These are phyloP conservation scores for Neogobius melanostomus DNA, from an alignment of 2,113 vertebrate species.

Conservation along the genomic window DNA sequence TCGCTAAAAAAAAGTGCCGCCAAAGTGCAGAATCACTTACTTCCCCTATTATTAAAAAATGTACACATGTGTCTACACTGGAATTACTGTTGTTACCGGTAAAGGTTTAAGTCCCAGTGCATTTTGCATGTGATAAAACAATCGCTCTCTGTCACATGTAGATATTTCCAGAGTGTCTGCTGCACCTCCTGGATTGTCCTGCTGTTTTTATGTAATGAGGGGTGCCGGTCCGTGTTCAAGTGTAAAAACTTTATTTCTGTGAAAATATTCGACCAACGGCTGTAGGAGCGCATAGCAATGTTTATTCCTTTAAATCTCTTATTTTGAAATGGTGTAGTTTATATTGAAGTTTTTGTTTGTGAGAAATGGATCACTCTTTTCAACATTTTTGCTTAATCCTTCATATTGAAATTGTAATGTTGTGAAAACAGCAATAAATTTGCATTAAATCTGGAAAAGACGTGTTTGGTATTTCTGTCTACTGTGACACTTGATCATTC, in stretches of 20 bases:
- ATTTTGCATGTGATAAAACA: conserved; percentile 11
- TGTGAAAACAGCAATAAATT: conserved; percentile 14
- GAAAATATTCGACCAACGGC: conserved; percentile 13
- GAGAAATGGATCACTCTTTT: neutral
- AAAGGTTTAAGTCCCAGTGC: conserved; percentile 23
- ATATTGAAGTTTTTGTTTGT: conserved; percentile 1
- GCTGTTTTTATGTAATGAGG: conserved; percentile 43
- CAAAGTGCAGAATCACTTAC: neutral
- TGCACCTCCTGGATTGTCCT: conserved; percentile 44
- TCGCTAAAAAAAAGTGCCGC: neutral
- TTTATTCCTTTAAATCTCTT: conserved; percentile 10
- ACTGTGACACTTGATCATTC: neutral
- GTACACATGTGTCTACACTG: neutral
- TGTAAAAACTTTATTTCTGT: conserved; percentile 48
- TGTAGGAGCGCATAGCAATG: conserved; percentile 14
- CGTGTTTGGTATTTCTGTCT: conserved; percentile 8
- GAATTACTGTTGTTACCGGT: conserved; percentile 14
- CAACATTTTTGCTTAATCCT: conserved; percentile 10
- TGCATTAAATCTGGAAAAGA: conserved; percentile 4
- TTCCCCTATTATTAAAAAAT: conserved; percentile 20
- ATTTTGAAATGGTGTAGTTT: conserved; percentile 17
- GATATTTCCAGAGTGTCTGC: conserved; percentile 52
- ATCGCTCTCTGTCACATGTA: conserved; percentile 40
- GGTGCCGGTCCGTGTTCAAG: conserved; percentile 50
- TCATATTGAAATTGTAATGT: conserved; percentile 10